Base-by-base conservation (phyloP, 2,113 vertebrate genomes). In the Toxotes jaculatrix region DNA sequence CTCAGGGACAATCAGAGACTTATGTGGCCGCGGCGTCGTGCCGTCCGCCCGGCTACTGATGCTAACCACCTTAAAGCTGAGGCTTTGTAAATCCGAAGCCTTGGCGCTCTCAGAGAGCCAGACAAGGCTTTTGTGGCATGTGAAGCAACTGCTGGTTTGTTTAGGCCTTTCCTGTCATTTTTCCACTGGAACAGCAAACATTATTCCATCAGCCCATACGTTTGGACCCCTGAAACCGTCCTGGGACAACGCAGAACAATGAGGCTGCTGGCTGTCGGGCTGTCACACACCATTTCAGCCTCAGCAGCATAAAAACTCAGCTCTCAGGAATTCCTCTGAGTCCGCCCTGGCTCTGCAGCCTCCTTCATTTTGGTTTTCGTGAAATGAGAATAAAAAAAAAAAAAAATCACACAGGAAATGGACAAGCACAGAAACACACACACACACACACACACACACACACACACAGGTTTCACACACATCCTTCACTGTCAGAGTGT, bases 91-190 rank as follows among this genome's bases (percentile, higher is more conserved):
- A 69, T n/a, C 40, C n/a, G 31, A 88, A 76, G 68, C 70, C 85
- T 34, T 5, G 16, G 49, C 66, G 45, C 65, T 40, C 55, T 21
- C 69, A 16, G 4, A 0, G 79, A 66, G 75, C 80, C 87, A 86
- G 83, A 69, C 85, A 4, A 71, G 74, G 77, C 21, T 87, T 83
- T 7, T 87, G 88, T 65, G 84, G 88, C 76, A 0, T 65, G 86
- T 91, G 87, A 84, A 89, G 90, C 63, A 91, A 91, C 81, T 66
- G 70, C 53, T 43, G 82, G 38, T 84, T 71, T 87, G 87, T 87
- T 82, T 73, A 55, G 76, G 43, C 51, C 76, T 65, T 53, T 84
- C 79, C 76, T 85, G 89, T 79, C 79, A 16, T 76, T 85, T 61
- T 45, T 80, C 75, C 61, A 38, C 64, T 61, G 70, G 31, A 86